Evolutionary conservation across 2,888 invertebrate genomes (phyloP).

Genomic region (Lithophane socia): DNA sequence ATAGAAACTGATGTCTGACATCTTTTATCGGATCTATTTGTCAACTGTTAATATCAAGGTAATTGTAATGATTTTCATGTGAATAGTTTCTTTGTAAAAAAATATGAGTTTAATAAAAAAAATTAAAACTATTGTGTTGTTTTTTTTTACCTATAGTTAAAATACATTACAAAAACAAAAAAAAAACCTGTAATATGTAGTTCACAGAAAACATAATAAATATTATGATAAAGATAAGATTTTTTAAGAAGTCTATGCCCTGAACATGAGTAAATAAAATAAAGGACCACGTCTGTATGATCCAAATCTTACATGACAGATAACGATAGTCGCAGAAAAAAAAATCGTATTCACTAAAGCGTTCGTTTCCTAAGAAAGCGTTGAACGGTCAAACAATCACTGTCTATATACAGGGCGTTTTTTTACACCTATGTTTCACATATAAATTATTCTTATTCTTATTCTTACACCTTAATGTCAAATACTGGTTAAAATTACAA

Average conservation of each 20-base stretch:
- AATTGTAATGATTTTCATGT: slow-evolving; percentile 87
- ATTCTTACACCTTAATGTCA: neutral
- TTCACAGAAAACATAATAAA: neutral
- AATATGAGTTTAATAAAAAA: slow-evolving; percentile 86
- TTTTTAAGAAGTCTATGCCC: neutral
- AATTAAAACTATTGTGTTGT: slow-evolving; percentile 53
- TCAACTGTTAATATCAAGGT: slow-evolving; percentile 87
- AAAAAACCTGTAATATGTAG: neutral
- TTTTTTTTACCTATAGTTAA: neutral
- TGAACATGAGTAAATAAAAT: neutral
- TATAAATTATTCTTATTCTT: no score
- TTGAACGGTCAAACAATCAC: neutral
- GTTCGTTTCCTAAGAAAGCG: neutral
- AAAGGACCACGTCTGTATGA: no score
- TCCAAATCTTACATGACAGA: no score
- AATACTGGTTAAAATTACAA: neutral
- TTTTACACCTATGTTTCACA: no score
- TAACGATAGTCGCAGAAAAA: neutral
- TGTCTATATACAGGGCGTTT: no score
- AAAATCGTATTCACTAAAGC: neutral
- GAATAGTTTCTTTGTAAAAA: slow-evolving; percentile 87
- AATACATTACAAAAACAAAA: neutral
- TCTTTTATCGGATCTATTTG: slow-evolving; percentile 86
- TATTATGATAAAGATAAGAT: neutral
- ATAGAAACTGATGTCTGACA: slow-evolving; percentile 82